These are phyloP conservation scores for Latrodectus geometricus DNA, from an alignment of 1,140 invertebrate genomes.

Conservation along the genomic window DNA sequence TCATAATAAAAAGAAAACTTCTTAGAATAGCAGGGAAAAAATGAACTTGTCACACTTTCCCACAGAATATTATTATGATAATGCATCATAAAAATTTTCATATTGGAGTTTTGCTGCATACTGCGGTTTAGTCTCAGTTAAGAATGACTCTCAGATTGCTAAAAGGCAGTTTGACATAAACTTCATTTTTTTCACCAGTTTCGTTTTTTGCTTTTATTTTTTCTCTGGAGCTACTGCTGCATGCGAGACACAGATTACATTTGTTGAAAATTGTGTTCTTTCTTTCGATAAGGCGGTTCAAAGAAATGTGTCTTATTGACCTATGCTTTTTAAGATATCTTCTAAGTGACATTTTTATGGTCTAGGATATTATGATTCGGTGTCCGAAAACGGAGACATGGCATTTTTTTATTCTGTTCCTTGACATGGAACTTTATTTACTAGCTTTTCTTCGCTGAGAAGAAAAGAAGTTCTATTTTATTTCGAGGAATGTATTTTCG, in stretches of 20 bases:
- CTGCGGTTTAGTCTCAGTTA: not conserved
- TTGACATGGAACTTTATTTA: no score
- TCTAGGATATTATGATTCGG: not conserved
- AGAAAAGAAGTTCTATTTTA: no score
- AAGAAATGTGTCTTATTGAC: not conserved
- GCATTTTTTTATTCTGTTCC: not conserved
- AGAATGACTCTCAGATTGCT: not conserved
- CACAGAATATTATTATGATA: conserved; percentile 11
- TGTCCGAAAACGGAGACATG: not conserved
- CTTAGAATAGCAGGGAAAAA: not conserved
- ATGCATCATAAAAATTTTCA: conserved; percentile 6
- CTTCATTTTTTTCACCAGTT: not conserved
- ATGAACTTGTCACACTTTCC: not conserved
- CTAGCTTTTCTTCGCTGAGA: no score
- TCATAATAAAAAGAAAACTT: no score
- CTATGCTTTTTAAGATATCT: conserved; percentile 1
- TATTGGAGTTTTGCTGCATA: not conserved
- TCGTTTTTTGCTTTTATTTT: not conserved
- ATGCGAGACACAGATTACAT: not conserved
- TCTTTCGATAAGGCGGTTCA: not conserved
- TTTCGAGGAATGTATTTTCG: no score
- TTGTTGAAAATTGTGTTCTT: conserved; percentile 8
- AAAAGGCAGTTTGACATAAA: not conserved
- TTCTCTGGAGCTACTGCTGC: not conserved
- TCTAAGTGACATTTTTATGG: conserved; percentile 2